Conservation (phyloP, 2,888 invertebrate genomes). For the Drosophila multiciliata region DNA sequence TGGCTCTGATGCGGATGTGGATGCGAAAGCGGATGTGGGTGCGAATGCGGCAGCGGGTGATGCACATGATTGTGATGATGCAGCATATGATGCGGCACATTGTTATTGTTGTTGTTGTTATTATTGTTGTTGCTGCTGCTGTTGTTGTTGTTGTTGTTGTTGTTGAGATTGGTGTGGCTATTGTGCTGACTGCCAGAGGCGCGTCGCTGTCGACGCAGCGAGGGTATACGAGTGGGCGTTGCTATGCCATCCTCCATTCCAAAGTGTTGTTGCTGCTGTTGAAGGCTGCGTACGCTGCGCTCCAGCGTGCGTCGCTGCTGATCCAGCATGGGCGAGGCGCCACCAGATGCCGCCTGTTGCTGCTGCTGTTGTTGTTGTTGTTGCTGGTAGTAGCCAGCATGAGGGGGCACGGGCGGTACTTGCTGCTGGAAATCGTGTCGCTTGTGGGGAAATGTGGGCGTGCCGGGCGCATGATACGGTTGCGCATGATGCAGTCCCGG, state of each 20-base stretch:
- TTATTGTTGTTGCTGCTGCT: conserved; percentile 41
- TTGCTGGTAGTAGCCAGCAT: conserved; percentile 69
- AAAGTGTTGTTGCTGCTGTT: conserved; percentile 57
- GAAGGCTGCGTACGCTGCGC: conserved; percentile 81
- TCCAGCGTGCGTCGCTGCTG: conserved; percentile 83
- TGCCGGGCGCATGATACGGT: conserved; percentile 79
- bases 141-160: conserved; percentile 42
- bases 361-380: conserved; percentile 60
- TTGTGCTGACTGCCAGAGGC: conserved; percentile 78
- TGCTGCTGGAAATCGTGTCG: conserved; percentile 69
- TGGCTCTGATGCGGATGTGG: conserved; percentile 46
- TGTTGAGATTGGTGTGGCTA: conserved; percentile 70
- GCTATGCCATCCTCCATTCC: conserved; percentile 74
- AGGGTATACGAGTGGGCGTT: conserved; percentile 82
- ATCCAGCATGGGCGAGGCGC: conserved; percentile 80
- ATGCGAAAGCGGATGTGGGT: conserved; percentile 27
- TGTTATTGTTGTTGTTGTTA: conserved; percentile 50
- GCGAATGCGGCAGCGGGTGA: conserved; percentile 59
- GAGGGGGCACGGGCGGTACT: conserved; percentile 81
- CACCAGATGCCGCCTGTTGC: conserved; percentile 53
- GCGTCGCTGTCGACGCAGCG: conserved; percentile 82
- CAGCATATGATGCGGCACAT: conserved; percentile 58
- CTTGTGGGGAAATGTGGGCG: conserved; percentile 82
- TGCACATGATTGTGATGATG: conserved; percentile 59
- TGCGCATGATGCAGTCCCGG: conserved; percentile 81